These are phyloP conservation scores for Acanthosepion lycidas DNA, from an alignment of 2,888 invertebrate genomes.

Conservation along the genomic window DNA sequence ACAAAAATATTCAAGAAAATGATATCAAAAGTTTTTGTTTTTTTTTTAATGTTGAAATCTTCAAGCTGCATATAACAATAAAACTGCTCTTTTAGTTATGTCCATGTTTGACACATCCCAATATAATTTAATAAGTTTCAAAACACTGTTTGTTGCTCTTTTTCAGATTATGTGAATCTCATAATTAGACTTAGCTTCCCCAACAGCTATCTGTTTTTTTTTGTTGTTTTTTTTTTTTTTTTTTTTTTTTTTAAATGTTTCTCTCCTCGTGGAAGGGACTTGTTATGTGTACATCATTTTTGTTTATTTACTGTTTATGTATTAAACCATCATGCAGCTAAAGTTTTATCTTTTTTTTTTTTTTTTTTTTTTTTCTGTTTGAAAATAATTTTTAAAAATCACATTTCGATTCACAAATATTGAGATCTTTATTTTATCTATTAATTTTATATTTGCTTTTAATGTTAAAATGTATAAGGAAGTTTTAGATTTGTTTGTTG, in stretches of 20 bases:
- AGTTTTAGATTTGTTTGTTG: no score
- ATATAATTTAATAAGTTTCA: neutral
- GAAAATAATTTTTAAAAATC: neutral
- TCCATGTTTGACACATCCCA: neutral
- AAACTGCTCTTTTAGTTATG: neutral
- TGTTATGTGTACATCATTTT: neutral
- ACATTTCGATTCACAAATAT: neutral
- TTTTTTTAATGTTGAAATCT: neutral
- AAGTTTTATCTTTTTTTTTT: neutral
- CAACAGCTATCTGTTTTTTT: neutral
- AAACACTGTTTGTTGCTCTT: neutral
- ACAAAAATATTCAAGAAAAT: slow-evolving; percentile 33
- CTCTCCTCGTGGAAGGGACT: neutral
- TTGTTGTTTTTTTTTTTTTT: neutral
- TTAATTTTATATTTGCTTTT: no score
- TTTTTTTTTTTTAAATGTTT: neutral
- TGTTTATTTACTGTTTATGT: neutral
- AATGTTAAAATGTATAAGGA: no score
- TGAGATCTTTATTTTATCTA: neutral
- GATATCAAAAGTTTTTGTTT: slow-evolving; percentile 11
- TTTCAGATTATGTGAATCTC: neutral
- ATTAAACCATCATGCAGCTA: neutral
- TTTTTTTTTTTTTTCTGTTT: neutral
- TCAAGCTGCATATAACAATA: neutral
- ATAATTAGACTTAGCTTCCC: neutral